phyloP scores from a whole-genome alignment of 2,888 invertebrate genomes.

The Lissonota sp. region DNA sequence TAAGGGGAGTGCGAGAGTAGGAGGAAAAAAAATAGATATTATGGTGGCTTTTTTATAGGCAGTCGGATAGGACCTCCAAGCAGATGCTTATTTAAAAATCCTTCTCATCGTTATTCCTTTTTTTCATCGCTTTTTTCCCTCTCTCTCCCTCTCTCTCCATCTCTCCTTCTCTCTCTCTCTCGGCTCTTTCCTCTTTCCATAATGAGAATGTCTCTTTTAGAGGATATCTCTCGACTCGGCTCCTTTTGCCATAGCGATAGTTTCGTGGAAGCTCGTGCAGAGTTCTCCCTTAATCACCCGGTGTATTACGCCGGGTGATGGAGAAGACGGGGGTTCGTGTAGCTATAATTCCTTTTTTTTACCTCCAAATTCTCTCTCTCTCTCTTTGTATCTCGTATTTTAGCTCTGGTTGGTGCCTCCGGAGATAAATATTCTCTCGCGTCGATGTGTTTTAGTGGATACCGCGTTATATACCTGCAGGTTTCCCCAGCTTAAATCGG shows the following conservation, averaged over 20 bases:
- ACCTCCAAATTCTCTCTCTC: conserved; percentile 25
- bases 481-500: conserved; percentile 54
- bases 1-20: conserved; percentile 44
- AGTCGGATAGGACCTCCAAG: conserved; percentile 20
- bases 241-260: conserved; percentile 52
- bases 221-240: conserved; percentile 45
- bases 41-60: conserved; percentile 47
- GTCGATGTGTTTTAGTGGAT: conserved; percentile 52
- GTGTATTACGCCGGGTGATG: conserved; percentile 32
- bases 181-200: conserved; percentile 44
- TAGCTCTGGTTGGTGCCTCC: conserved; percentile 4
- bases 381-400: conserved; percentile 3
- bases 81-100: conserved; percentile 56
- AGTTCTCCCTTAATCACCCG: conserved; percentile 3
- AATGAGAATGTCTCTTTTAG: conserved; percentile 65
- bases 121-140: conserved; percentile 35
- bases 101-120: conserved; percentile 27
- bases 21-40: conserved; percentile 46
- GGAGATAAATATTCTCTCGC: conserved; percentile 53
- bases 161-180: conserved; percentile 5
- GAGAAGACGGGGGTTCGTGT: conserved; percentile 36
- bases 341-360: conserved; percentile 48
- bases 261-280: conserved; percentile 62
- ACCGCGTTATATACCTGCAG: conserved; percentile 56
- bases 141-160: not conserved